These are phyloP conservation scores for Chromobotia macracanthus DNA, from an alignment of 2,797 vertebrate genomes.

Conservation along the genomic window DNA sequence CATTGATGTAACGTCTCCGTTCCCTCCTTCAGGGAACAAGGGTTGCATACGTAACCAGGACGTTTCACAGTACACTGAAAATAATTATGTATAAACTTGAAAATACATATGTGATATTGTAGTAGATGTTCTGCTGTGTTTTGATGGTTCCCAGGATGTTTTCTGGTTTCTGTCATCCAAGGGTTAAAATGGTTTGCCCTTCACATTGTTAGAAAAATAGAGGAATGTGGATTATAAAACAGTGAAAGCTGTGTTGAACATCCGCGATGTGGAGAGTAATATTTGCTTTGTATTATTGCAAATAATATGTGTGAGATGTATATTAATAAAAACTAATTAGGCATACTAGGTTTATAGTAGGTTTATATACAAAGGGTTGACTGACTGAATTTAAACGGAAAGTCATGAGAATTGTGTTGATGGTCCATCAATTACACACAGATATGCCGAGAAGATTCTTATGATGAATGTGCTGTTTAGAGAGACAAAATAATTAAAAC, in stretches of 20 bases:
- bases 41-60: too few species aligned
- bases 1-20: too few species aligned
- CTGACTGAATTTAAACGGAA: too few species aligned
- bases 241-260: not conserved
- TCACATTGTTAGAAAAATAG: not conserved
- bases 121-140: not conserved
- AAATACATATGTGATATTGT: too few species aligned
- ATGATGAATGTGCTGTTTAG: conserved; percentile 70
- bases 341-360: too few species aligned
- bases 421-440: conserved; percentile 69
- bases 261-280: not conserved
- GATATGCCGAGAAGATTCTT: conserved; percentile 57
- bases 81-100: not conserved
- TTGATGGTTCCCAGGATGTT: not conserved
- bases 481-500: not conserved
- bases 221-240: not conserved
- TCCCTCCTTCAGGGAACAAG: too few species aligned
- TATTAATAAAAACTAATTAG: too few species aligned
- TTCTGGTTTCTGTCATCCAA: not conserved
- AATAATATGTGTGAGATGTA: too few species aligned
- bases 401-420: conserved; percentile 68
- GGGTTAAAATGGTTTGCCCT: not conserved
- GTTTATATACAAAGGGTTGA: too few species aligned
- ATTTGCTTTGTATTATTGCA: too few species aligned
- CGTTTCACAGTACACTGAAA: too few species aligned